Base-by-base conservation (phyloP, 2,888 invertebrate species). In the Subacronicta megacephala region DNA sequence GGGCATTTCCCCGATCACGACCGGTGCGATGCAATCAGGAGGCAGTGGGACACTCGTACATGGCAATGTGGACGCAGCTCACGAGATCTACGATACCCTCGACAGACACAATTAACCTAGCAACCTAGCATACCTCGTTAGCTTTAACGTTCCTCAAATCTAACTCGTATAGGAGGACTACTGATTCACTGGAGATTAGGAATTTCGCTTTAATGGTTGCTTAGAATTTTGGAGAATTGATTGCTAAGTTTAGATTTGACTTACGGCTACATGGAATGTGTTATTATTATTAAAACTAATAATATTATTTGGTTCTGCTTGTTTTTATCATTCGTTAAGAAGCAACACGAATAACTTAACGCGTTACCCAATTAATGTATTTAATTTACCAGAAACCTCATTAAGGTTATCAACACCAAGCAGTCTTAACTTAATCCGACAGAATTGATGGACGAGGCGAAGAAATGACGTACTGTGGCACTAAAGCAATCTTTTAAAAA, bases 1-100 rank as follows among this genome's bases (percentile, higher is more conserved):
- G 80, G 77, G 79, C 78, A 82, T 88, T 87, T 84, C 80, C 82
- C 81, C 80, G 84, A 88, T 90, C 91, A 91, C 90, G 91, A 92
- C 82, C 72, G 72, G 77, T 69, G 81, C 84, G 85, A 90, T 89
- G 83, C 79, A 77, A 87, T 88, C 89, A 81, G 60, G 58, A 61
- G 65, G 68, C 73, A 77, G 75, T 76, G 82, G 81, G 82, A 81
- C 81, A 82, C 78, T 80, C 80, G 72, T 80, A 80, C 84, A 86
- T 85, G 84, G 85, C 65, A 77, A 81, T 80, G 76, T 76, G 68
- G 62, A 52, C 71, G 63, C 71, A 67, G 66, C 75, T 43, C 54
- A 62, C 71, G 63, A 71, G 76, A 76, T 77, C 58, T 16, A 33
- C 57, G 78, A 80, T 80, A 75, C 38, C 62, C 62, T 59, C 63